Evolutionary conservation across 2,888 invertebrate genomes (phyloP), one percentile per base, ranked within the genome.

Genomic region (Trissoscelio sp.): DNA sequence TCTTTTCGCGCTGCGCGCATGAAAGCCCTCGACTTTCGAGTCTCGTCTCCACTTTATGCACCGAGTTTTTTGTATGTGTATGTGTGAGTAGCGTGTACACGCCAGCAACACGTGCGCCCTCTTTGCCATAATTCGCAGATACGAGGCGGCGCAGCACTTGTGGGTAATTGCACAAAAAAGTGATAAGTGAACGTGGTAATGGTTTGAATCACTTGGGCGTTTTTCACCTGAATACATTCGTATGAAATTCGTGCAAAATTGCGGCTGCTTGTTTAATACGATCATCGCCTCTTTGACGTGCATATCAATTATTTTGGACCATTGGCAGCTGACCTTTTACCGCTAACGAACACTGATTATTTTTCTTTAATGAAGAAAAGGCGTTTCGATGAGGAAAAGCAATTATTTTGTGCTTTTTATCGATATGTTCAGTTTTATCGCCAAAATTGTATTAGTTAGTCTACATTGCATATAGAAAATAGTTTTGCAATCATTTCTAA

Each of bases 21-120:
- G 66, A 84, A 83, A 83, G 83, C 84, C 69, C 83, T 80, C 79
- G 48, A 51, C 81, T 70, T 64, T 58, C 53, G 44, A 79, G 67
- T 58, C 79, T 73, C 67, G 42, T 53, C 42, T 53, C 62, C 55
- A 22, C 72, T 66, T 67, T 73, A 22, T 70, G 55, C 42, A 58
- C 11, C 16, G 60, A 31, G 3, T 18, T 22, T 31, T 6, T 20
- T 51, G 44, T 14, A 20, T 55, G 31, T 69, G 46, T 9, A 9
- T 9, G 11, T 9, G 11, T 9, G 11, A 39, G 7, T 3, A 18
- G 22, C 22, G 42, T 9, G 18, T 34, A 55, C 28, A 64, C 42
- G 73, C 20, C 67, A 51, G 58, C 70, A 60, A 60, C 72, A 66
- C 53, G 73, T 67, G 73, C 70, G 48, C 31, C 31, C 20, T 12